Percentiles rank a stretch among this genome's conserved stretches.
Evolutionary conservation across 2,797 vertebrate species (phyloP).

Genomic region (Caiman crocodilus): DNA sequence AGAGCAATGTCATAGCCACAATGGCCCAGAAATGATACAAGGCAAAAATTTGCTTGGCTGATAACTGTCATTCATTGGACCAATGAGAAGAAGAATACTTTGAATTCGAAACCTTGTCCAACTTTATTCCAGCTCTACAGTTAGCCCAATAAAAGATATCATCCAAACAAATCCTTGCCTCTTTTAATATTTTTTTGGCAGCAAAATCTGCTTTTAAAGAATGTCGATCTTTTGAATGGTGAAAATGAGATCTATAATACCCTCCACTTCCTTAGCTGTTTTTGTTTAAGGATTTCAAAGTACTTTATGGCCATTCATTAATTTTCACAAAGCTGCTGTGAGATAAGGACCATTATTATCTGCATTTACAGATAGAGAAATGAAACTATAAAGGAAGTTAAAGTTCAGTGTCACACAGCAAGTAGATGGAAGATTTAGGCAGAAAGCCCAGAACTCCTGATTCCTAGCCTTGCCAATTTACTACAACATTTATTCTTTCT

Average conservation of each 20-base stretch:
- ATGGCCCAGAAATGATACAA: too few relatives aligned
- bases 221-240: neutral
- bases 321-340: neutral
- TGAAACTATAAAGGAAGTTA: neutral
- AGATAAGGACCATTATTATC: neutral
- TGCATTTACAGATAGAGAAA: neutral
- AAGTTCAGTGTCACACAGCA: neutral
- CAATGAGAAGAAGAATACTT: too few relatives aligned
- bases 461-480: neutral
- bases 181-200: neutral
- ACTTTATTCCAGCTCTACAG: too few relatives aligned
- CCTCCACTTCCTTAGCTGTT: slow-evolving; percentile 14
- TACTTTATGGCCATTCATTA: neutral
- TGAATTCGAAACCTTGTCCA: too few relatives aligned
- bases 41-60: too few relatives aligned
- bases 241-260: neutral
- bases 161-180: too few relatives aligned
- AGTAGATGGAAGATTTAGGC: neutral
- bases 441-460: neutral
- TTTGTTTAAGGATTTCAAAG: slow-evolving; percentile 2
- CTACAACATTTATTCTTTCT: neutral
- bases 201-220: neutral
- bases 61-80: too few relatives aligned
- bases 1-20: too few relatives aligned
- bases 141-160: too few relatives aligned